Evolutionary conservation across 2,888 invertebrate species (phyloP).

Genomic region (Eristalinus aeneus): DNA sequence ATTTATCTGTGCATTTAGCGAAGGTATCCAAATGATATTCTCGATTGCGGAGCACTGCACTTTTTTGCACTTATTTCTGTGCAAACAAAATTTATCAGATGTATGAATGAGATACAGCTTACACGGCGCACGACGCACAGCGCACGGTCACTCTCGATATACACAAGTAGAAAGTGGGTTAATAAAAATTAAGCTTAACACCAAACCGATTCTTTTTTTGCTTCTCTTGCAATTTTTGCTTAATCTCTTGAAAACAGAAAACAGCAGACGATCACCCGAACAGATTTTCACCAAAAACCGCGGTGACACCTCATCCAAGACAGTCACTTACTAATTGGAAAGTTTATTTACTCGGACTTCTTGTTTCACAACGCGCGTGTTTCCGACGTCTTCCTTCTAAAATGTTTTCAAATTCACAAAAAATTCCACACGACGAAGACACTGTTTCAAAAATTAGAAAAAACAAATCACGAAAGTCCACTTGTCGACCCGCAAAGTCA

Average conservation of each 20-base stretch:
- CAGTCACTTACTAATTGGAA: conserved; percentile 61
- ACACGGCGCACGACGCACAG: conserved; percentile 19
- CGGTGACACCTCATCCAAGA: conserved; percentile 37
- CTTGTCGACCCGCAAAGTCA: not conserved
- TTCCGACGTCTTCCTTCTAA: conserved; percentile 7
- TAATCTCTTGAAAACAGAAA: conserved; percentile 18
- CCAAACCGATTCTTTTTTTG: not conserved
- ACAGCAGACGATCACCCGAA: conserved; percentile 35
- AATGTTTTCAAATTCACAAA: conserved; percentile 44
- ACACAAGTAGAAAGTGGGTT: conserved; percentile 67
- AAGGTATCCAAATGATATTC: conserved; percentile 51
- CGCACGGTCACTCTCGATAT: conserved; percentile 24
- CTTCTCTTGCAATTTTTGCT: conserved; percentile 28
- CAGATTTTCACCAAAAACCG: conserved; percentile 44
- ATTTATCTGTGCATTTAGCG: not conserved
- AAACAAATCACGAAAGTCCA: conserved; percentile 31
- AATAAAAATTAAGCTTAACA: conserved; percentile 39
- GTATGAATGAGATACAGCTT: conserved; percentile 14
- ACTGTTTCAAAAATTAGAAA: not conserved
- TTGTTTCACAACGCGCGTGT: conserved; percentile 43
- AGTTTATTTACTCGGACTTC: conserved; percentile 52
- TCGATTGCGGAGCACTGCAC: conserved; percentile 55
- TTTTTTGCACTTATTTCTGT: conserved; percentile 19
- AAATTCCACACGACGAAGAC: conserved; percentile 2
- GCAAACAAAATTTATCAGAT: not conserved